Evolutionary conservation across 2,888 invertebrate species (phyloP), one percentile per base, ranked within the genome.

Genomic region (Heliconius ismenius): DNA sequence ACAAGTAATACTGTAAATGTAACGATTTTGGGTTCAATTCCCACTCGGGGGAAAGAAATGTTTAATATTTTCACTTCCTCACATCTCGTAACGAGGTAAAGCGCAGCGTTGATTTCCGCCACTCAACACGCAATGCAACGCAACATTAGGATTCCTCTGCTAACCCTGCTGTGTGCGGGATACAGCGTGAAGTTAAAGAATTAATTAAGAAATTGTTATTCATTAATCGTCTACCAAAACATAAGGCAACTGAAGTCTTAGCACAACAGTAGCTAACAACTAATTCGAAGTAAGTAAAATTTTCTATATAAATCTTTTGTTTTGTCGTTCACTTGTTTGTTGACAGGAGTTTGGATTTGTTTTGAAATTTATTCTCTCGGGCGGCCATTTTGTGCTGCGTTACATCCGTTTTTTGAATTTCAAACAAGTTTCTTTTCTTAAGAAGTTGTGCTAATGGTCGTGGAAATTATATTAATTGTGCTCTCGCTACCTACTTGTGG

Each of bases 231-330:
- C 73, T 76, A 65, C 73, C 64, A 69, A 76, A 78, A 79, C 69
- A 73, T 32, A 24, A 32, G 26, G 36, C n/a, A 58, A 58, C n/a
- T 58, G 58, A 58, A n/a, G n/a, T 58, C 69, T 79, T 80, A 78
- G 88, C 87, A 86, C 84, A 85, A 87, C 84, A 78, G 78, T 78
- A 28, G 62, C 26, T 26, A 69, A 83, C 85, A 85, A 83, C 83
- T 88, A 89, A 89, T 82, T 83, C 90, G 90, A 89, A 90, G 86
- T 85, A 83, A 84, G 83, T 58, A 85, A 87, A 92, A 92, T 87
- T 92, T 92, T 86, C 79, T 83, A 84, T 90, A 90, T 92, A 92
- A 92, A 93, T 93, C 92, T 92, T 90, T 88, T 90, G 91, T 91
- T 91, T 90, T 86, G 89, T 86, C 85, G 85, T 85, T 87, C 87